These are phyloP conservation scores for Poecilia gillii DNA, from an alignment of 2,797 vertebrate species.

Conservation along the genomic window DNA sequence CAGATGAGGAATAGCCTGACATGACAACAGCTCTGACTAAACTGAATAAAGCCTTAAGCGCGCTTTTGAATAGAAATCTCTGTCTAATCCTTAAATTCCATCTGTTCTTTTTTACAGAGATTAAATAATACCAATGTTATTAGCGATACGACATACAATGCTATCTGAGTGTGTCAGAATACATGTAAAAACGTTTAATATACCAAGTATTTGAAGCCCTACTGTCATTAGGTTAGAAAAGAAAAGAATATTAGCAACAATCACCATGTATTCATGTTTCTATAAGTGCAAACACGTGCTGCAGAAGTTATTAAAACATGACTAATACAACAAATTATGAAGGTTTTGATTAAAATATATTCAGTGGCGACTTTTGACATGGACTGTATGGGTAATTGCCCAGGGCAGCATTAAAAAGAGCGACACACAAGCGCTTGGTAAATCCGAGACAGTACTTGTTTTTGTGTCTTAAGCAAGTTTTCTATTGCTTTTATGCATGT, in stretches of 20 bases:
- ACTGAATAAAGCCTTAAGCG: constrained; percentile 21
- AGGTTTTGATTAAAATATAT: not conserved
- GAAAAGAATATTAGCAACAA: not conserved
- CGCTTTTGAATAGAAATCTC: constrained; percentile 15
- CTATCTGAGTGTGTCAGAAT: not conserved
- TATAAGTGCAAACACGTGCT: not conserved
- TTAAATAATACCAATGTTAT: not conserved
- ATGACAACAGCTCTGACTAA: constrained; percentile 33
- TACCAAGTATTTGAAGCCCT: not conserved
- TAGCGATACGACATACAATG: not conserved
- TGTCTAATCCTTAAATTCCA: constrained; percentile 17
- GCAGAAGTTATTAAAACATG: not conserved
- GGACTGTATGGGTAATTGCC: not conserved
- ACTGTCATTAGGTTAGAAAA: not conserved
- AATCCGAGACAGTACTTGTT: not conserved
- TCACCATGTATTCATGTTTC: not conserved
- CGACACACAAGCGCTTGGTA: not conserved
- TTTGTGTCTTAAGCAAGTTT: not conserved
- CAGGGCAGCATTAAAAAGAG: not conserved
- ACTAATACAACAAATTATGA: not conserved
- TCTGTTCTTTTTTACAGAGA: not conserved
- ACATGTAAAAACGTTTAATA: not conserved
- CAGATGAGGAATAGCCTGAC: constrained; percentile 48
- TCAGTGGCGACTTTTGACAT: not conserved
- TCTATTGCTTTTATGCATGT: not conserved